Evolutionary conservation across 1,140 invertebrate genomes (phyloP), one percentile per base, ranked within the genome.

Genomic region (Centruroides sculpturatus): DNA sequence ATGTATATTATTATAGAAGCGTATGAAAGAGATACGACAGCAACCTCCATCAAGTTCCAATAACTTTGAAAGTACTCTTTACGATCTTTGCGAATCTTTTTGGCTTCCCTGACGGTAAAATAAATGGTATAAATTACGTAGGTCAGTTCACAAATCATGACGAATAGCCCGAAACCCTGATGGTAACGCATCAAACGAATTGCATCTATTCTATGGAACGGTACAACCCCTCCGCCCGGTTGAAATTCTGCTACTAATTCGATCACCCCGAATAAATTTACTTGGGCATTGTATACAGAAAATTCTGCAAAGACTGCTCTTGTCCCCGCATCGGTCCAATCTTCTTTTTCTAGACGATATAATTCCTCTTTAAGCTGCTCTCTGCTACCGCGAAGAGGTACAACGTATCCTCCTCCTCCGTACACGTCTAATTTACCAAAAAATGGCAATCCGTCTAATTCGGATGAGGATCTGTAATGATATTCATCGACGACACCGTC

Each of bases 281-380:
- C 70, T 59, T 79, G 75, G 3, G 79, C 74, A 67, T 82, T 82
- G 67, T 80, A 82, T 10, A 76, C 71, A 5, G 79, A 78, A 65
- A 82, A 80, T 64, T 82, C 80, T 5, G 79, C 70, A 62, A 81
- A 77, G 10, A 82, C 71, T 6, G 79, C 80, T 62, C 80, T 64
- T 1, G 81, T 81, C 54, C 74, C 69, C 56, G 70, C 65, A 63
- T 82, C 80, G 13, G 81, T 76, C 81, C 81, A 82, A 35, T 70
- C 63, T 56, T 75, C 66, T 3, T 64, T 60, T 59, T 78, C 60
- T 34, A 81, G 66, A 34, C 66, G 54, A 8, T 69, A 59, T 46
- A 80, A 68, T 54, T 72, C 70, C 8, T 64, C 59, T 41, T 63
- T 64, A 4, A 80, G 64, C 8, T 70, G 68, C 5, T 68, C 56